phyloP scores from a whole-genome alignment of 2,113 vertebrate genomes.

The Nerophis ophidion region DNA sequence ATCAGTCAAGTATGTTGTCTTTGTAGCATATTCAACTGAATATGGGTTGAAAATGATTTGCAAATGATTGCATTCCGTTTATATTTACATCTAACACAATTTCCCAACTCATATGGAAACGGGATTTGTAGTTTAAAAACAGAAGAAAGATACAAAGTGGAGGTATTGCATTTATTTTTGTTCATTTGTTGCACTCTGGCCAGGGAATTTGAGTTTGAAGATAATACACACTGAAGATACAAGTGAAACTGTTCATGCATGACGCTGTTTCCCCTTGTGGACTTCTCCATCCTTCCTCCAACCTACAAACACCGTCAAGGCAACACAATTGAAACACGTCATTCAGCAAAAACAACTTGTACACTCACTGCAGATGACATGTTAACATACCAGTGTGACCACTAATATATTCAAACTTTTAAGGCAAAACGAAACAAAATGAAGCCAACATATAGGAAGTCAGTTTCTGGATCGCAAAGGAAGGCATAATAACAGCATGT shows the following conservation, averaged over 20 bases:
- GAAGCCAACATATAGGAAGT: constrained; percentile 1
- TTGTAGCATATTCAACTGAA: no score
- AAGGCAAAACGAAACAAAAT: constrained; percentile 59
- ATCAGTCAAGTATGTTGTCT: no score
- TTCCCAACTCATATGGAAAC: no score
- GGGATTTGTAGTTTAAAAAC: no score
- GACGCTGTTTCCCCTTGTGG: constrained; percentile 33
- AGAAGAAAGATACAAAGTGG: background rate
- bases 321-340: constrained; percentile 42
- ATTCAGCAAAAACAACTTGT: constrained; percentile 38
- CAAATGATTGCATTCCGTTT: no score
- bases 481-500: constrained; percentile 26
- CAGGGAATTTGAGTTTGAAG: constrained; percentile 51
- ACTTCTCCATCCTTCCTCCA: constrained; percentile 7
- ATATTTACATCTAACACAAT: no score
- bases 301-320: constrained; percentile 7
- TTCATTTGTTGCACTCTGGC: constrained; percentile 44
- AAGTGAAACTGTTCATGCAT: constrained; percentile 65
- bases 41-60: no score
- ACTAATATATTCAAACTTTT: constrained; percentile 52
- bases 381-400: constrained; percentile 24
- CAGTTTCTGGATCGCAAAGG: constrained; percentile 1
- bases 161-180: constrained; percentile 64
- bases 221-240: constrained; percentile 54
- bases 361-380: constrained; percentile 41